Evolutionary conservation across 2,888 invertebrate species (phyloP).

Genomic region (Andrena praecox): DNA sequence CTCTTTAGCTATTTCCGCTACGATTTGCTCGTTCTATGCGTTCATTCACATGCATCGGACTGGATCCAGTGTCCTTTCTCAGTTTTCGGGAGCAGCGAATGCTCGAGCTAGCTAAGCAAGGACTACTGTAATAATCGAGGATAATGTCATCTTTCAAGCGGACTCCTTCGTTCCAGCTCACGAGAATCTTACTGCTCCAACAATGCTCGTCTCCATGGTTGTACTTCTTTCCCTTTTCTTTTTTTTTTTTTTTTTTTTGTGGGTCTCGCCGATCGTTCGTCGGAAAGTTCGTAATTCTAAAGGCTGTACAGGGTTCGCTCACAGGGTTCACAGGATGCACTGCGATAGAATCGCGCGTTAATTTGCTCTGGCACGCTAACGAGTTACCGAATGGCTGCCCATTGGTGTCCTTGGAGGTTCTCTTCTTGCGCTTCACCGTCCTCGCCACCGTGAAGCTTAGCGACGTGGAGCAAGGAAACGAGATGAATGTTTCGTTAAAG

Average conservation of each 20-base stretch:
- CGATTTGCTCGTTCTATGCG: background rate
- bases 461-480: conserved; percentile 32
- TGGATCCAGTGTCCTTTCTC: background rate
- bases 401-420: conserved; percentile 43
- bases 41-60: conserved; percentile 21
- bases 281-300: conserved; percentile 50
- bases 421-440: conserved; percentile 27
- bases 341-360: conserved; percentile 71
- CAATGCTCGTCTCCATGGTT: conserved; percentile 37
- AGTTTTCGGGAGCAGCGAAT: background rate
- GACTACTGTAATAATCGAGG: background rate
- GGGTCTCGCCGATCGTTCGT: conserved; percentile 9
- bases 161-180: no score
- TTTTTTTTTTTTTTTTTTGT: background rate
- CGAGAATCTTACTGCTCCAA: conserved; percentile 7
- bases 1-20: conserved; percentile 2
- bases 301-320: conserved; percentile 69
- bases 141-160: background rate
- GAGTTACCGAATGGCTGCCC: conserved; percentile 53
- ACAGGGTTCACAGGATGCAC: conserved; percentile 80
- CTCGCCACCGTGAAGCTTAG: background rate
- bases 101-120: background rate
- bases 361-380: conserved; percentile 41
- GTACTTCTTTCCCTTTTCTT: background rate
- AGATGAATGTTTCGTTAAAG: conserved; percentile 29